Evolutionary conservation across 2,113 vertebrate species (phyloP).

Genomic region (Sakesphorus luctuosus): DNA sequence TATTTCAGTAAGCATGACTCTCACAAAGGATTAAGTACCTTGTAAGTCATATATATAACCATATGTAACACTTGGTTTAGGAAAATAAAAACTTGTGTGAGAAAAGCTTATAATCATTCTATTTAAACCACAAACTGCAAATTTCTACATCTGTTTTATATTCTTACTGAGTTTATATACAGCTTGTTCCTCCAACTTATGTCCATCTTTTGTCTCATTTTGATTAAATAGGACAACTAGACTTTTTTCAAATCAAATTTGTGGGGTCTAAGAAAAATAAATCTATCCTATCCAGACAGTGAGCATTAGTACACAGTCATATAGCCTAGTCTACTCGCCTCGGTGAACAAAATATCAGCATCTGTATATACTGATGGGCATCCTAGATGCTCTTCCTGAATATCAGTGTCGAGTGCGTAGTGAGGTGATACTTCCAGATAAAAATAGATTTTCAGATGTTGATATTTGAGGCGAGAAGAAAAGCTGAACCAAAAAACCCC

Average conservation of each 20-base stretch:
- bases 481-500: neutral
- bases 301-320: neutral
- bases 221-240: neutral
- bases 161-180: neutral
- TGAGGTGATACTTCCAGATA: neutral
- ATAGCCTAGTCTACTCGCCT: neutral
- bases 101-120: neutral
- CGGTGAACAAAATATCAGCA: neutral
- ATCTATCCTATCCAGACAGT: neutral
- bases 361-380: neutral
- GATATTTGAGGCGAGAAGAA: neutral
- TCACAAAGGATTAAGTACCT: constrained; percentile 18
- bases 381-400: neutral
- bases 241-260: neutral
- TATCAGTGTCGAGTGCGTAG: neutral
- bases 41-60: neutral
- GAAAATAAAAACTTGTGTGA: neutral
- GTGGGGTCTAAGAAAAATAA: neutral
- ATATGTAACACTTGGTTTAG: neutral
- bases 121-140: neutral
- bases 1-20: constrained; percentile 23
- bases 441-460: neutral
- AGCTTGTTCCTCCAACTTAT: neutral
- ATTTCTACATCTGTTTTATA: constrained; percentile 25
- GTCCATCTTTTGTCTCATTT: neutral